Conservation (phyloP, 2,797 vertebrate genomes). For the Urocyon cinereoargenteus region DNA sequence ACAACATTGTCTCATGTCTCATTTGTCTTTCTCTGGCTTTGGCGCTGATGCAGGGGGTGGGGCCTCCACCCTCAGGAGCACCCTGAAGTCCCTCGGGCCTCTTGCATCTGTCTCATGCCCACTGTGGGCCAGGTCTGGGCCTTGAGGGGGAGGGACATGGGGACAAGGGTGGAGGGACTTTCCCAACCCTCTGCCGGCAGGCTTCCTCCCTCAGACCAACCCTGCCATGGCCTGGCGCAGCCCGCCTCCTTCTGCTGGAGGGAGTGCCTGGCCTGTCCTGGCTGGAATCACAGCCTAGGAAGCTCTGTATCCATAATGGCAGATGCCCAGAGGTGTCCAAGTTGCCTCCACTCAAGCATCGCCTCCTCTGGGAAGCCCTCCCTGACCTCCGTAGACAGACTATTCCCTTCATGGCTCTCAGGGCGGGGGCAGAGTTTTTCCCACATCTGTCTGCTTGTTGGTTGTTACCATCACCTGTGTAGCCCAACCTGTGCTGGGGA, state of each 20-base stretch:
- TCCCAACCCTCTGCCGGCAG: background rate
- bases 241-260: background rate
- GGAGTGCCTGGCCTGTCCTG: background rate
- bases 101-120: background rate
- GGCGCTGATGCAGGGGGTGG: background rate
- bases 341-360: too few species aligned
- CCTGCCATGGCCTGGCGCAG: background rate
- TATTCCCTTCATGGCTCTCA: background rate
- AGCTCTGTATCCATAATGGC: background rate
- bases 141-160: background rate
- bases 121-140: fast-evolving
- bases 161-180: background rate
- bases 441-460: background rate
- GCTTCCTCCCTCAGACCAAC: too few species aligned
- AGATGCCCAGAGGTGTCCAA: background rate
- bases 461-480: background rate
- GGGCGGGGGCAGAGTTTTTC: background rate
- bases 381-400: background rate
- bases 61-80: background rate
- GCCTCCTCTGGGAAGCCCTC: background rate
- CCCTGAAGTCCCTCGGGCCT: background rate
- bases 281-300: background rate
- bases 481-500: background rate
- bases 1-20: background rate
- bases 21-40: background rate